A percentile compares a stretch with the other conserved stretches of the same genome.
phyloP scores from a whole-genome alignment of 2,113 vertebrate genomes.

The Podiceps cristatus region DNA sequence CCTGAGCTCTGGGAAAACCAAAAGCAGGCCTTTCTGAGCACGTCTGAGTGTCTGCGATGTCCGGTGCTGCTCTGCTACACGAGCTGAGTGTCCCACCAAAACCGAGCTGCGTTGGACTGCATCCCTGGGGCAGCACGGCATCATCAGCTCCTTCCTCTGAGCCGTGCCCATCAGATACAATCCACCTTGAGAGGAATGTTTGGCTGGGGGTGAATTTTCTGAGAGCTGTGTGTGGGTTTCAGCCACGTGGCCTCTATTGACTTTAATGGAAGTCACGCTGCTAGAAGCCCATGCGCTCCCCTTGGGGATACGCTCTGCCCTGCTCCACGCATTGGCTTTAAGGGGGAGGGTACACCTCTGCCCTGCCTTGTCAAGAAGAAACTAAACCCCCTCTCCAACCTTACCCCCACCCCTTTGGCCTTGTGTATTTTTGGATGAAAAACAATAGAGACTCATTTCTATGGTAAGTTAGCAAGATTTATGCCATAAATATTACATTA shows the following conservation, averaged over 20 bases:
- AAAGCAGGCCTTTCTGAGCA: background rate
- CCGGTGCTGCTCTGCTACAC: background rate
- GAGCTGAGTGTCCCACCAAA: background rate
- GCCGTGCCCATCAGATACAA: slow-evolving; percentile 39
- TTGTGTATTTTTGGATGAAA: slow-evolving; percentile 28
- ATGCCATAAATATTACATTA: slow-evolving; percentile 53
- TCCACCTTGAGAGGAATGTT: slow-evolving; percentile 12
- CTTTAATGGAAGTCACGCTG: slow-evolving; percentile 17
- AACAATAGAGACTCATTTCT: slow-evolving; percentile 58
- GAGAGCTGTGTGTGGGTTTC: slow-evolving; percentile 48
- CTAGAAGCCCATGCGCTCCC: background rate
- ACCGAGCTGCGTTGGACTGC: background rate
- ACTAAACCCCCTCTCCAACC: background rate
- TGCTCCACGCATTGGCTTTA: background rate
- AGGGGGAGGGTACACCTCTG: slow-evolving; percentile 4
- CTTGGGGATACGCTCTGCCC: background rate
- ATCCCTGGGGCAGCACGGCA: background rate
- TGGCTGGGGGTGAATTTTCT: slow-evolving; percentile 45
- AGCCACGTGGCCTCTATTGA: slow-evolving; percentile 55
- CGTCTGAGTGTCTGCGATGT: background rate
- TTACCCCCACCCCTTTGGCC: background rate
- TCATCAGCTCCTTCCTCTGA: slow-evolving; percentile 51
- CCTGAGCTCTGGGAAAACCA: background rate
- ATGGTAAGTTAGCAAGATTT: slow-evolving; percentile 39
- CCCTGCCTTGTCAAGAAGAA: slow-evolving; percentile 9